These are phyloP conservation scores for Oconnorella tubifera DNA, from an alignment of 2,888 invertebrate genomes.

Conservation along the genomic window DNA sequence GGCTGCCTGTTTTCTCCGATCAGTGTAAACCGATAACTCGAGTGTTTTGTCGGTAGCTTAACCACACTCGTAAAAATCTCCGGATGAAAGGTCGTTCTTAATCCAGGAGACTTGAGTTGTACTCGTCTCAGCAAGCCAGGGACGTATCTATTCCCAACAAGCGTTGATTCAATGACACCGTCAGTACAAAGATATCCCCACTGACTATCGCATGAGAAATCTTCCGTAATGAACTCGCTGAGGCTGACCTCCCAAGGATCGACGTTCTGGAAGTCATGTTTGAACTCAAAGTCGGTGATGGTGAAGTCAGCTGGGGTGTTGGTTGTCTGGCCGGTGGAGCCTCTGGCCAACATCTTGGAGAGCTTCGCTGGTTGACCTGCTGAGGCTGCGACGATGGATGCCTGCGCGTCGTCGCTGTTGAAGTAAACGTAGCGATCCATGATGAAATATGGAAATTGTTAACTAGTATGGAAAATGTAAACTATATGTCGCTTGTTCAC, in stretches of 20 bases:
- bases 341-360: background rate
- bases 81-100: background rate
- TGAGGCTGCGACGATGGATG: background rate
- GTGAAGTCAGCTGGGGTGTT: slow-evolving; percentile 3
- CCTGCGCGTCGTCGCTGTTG: slow-evolving; percentile 9
- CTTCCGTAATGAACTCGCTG: slow-evolving; percentile 2
- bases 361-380: slow-evolving; percentile 3
- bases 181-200: slow-evolving; percentile 7
- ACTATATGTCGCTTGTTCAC: no score
- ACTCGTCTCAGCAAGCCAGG: background rate
- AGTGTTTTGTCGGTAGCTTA: slow-evolving; percentile 1
- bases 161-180: background rate
- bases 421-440: slow-evolving; percentile 7
- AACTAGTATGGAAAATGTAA: no score
- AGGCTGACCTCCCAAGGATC: slow-evolving; percentile 6
- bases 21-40: background rate
- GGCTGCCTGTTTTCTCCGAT: slow-evolving; percentile 3
- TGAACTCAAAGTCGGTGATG: slow-evolving; percentile 8
- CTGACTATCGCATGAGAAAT: background rate
- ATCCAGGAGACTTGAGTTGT: background rate
- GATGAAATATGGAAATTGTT: no score
- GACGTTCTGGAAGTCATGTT: slow-evolving; percentile 2
- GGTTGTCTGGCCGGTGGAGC: background rate
- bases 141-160: slow-evolving; percentile 2
- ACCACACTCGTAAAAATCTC: slow-evolving; percentile 4